Conservation (phyloP, 2,797 vertebrate genomes). For the Rhabdomys pumilio region DNA sequence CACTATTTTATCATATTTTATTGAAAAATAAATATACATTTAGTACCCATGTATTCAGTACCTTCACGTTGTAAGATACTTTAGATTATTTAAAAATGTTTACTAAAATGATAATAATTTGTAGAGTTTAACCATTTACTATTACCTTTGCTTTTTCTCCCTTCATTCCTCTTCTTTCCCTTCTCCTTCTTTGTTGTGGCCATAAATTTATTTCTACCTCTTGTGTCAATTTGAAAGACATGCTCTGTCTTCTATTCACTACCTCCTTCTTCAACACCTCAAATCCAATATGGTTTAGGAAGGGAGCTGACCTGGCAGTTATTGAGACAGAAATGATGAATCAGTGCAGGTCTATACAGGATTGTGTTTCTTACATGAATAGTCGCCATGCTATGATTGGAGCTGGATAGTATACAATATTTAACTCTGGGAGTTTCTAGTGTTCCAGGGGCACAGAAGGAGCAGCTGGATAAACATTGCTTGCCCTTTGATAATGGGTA, state of each 20-base stretch:
- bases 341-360: neutral
- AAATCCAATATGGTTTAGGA: neutral
- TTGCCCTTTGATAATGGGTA: slow-evolving; percentile 63
- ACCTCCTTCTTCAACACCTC: neutral
- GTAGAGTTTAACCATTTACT: neutral
- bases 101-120: neutral
- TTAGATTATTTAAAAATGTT: neutral
- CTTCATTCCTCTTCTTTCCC: neutral
- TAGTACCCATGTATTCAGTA: neutral
- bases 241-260: neutral
- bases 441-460: neutral
- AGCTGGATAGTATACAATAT: neutral
- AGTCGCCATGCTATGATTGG: neutral
- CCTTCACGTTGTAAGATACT: neutral
- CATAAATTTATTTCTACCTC: neutral
- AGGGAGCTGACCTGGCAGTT: neutral
- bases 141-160: neutral
- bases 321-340: neutral
- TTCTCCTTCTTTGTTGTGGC: neutral
- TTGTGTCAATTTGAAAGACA: neutral
- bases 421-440: slow-evolving; percentile 1
- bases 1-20: neutral
- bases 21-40: slow-evolving; percentile 12
- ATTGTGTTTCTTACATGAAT: neutral
- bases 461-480: slow-evolving; percentile 70